phyloP scores from a whole-genome alignment of 2,113 vertebrate genomes.

The Erinaceus europaeus region DNA sequence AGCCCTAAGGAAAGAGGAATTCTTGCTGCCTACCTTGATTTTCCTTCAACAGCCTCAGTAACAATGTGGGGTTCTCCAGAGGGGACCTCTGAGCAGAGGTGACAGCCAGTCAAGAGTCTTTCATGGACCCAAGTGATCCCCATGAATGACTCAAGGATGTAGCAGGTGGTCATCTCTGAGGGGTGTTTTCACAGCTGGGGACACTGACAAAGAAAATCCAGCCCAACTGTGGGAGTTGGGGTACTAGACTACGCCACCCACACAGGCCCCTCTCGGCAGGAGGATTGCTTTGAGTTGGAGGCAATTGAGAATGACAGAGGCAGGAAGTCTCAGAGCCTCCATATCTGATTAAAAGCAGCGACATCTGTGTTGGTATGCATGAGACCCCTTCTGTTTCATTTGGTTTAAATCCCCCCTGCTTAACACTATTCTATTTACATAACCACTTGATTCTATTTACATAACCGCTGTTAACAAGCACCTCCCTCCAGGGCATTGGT shows the following conservation, averaged over 20 bases:
- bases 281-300: neutral
- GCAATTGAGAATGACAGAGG: neutral
- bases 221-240: neutral
- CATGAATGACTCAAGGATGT: neutral
- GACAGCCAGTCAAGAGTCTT: neutral
- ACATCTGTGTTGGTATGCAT: neutral
- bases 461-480: too few species aligned
- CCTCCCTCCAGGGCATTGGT: too few species aligned
- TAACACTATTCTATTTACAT: too few species aligned
- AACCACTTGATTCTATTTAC: too few species aligned
- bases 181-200: neutral
- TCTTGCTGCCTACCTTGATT: too few species aligned
- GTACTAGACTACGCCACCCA: neutral
- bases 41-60: too few species aligned
- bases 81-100: neutral
- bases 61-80: rapidly evolving
- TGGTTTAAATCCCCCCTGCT: too few species aligned
- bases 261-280: rapidly evolving
- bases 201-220: neutral
- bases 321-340: neutral
- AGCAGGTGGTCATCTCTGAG: neutral
- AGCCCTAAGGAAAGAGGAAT: too few species aligned
- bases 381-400: too few species aligned
- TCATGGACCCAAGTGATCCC: neutral
- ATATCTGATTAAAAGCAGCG: neutral